Conservation (phyloP, 2,797 vertebrate genomes). For the Schizopygopsis pylzovi region DNA sequence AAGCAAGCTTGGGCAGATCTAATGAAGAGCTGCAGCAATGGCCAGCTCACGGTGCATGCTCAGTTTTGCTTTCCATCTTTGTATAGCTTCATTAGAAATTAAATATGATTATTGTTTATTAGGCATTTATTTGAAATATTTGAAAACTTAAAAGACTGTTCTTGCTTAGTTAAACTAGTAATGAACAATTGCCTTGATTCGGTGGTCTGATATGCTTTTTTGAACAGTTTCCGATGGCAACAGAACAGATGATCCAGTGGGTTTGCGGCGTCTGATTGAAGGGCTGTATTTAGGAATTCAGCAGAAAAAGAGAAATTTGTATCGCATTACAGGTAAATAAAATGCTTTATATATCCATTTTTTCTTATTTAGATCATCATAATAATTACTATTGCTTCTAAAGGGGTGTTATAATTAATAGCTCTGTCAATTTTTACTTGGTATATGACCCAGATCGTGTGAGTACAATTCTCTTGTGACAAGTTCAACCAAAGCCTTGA, state of each 20-base stretch:
- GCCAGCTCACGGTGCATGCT: background rate
- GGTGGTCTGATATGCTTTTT: background rate
- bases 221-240: constrained; percentile 21
- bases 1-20: background rate
- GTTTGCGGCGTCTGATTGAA: constrained; percentile 23
- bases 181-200: background rate
- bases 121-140: background rate
- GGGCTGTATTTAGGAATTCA: constrained; percentile 21
- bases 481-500: background rate
- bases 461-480: background rate
- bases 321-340: background rate
- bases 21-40: background rate
- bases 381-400: background rate
- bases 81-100: background rate
- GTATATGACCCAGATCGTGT: background rate
- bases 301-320: constrained; percentile 22
- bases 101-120: background rate
- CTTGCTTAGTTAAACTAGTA: background rate
- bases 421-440: background rate
- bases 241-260: background rate
- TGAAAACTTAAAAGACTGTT: background rate
- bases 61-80: background rate
- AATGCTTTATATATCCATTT: background rate
- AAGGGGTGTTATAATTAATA: background rate
- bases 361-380: background rate